These are phyloP conservation scores for Spondyliosoma cantharus DNA, from an alignment of 2,797 vertebrate species.

Conservation along the genomic window DNA sequence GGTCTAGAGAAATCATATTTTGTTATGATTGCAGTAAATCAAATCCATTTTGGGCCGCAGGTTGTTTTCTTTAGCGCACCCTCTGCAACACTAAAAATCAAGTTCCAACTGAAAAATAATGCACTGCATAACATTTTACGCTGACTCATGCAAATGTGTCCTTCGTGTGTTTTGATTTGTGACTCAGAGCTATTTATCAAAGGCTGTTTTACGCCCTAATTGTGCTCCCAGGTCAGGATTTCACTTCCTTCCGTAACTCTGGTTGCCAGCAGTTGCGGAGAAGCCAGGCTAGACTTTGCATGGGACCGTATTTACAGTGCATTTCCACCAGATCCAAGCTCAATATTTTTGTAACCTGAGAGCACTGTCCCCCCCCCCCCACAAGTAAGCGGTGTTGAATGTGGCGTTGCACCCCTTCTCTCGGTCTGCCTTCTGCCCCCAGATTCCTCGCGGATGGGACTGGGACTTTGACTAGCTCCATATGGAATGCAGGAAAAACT, in stretches of 20 bases:
- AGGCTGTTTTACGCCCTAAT: slow-evolving; percentile 58
- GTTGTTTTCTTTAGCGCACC: slow-evolving; percentile 23
- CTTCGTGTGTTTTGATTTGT: slow-evolving; percentile 60
- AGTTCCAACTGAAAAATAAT: slow-evolving; percentile 33
- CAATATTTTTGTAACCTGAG: slow-evolving; percentile 85
- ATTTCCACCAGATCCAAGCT: slow-evolving; percentile 78
- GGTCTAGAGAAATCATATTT: slow-evolving; percentile 19
- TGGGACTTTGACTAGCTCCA: slow-evolving; percentile 83
- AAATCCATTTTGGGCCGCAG: slow-evolving; percentile 44
- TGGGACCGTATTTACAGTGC: slow-evolving; percentile 63
- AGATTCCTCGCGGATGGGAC: slow-evolving; percentile 79
- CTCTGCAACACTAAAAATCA: slow-evolving; percentile 31
- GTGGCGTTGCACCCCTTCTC: slow-evolving; percentile 62
- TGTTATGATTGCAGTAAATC: slow-evolving; percentile 59
- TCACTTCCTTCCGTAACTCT: slow-evolving; percentile 74
- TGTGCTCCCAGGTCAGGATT: slow-evolving; percentile 63
- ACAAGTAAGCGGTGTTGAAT: slow-evolving; percentile 71
- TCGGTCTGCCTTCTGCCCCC: slow-evolving; percentile 72
- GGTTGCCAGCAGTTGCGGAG: slow-evolving; percentile 49
- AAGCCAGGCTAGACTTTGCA: slow-evolving; percentile 59
- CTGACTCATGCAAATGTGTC: slow-evolving; percentile 53
- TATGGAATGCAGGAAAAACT: slow-evolving; percentile 86
- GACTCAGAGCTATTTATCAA: slow-evolving; percentile 60
- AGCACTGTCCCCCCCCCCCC: slow-evolving; percentile 31
- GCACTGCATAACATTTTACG: slow-evolving; percentile 29